Evolutionary conservation across 1,140 invertebrate species (phyloP).

Genomic region (Pogonomyrmex californicus): DNA sequence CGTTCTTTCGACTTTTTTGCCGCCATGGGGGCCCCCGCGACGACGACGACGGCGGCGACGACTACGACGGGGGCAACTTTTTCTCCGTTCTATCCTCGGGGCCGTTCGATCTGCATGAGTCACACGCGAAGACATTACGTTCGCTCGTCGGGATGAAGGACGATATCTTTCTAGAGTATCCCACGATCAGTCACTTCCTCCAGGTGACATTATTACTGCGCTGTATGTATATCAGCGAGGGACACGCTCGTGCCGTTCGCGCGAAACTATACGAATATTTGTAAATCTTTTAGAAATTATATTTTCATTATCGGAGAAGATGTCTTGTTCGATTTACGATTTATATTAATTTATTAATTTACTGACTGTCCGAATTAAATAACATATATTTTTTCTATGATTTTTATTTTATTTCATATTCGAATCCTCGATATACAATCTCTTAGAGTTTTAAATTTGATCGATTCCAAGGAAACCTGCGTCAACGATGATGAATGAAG

Average conservation of each 20-base stretch:
- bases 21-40: slow-evolving; percentile 61
- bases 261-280: neutral
- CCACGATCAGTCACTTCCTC: slow-evolving; percentile 54
- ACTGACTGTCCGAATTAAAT: neutral
- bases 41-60: slow-evolving; percentile 21
- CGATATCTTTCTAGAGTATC: slow-evolving; percentile 42
- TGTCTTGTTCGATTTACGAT: neutral
- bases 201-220: neutral
- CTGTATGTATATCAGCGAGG: neutral
- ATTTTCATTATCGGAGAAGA: neutral
- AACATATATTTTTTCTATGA: neutral
- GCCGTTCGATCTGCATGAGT: slow-evolving; percentile 59
- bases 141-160: slow-evolving; percentile 41
- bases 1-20: slow-evolving; percentile 68
- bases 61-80: slow-evolving; percentile 62
- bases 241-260: neutral
- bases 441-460: neutral
- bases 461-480: slow-evolving; percentile 6
- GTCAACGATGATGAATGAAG: neutral
- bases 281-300: neutral
- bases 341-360: neutral
- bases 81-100: slow-evolving; percentile 48
- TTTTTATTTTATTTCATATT: neutral
- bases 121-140: slow-evolving; percentile 59
- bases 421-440: neutral